phyloP scores from a whole-genome alignment of 1,140 invertebrate species.

The Daktulosphaira vitifoliae region DNA sequence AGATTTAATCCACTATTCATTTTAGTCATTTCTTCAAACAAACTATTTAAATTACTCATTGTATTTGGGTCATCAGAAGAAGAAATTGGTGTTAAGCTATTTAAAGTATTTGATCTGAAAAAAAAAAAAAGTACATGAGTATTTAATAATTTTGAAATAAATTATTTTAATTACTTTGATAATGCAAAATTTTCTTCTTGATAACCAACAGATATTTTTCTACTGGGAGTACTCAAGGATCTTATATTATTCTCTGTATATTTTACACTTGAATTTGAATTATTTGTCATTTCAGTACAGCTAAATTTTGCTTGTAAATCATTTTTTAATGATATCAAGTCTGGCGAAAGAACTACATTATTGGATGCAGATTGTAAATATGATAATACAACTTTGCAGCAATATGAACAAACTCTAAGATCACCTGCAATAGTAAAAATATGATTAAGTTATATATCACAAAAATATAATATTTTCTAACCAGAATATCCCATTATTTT shows the following conservation, averaged over 20 bases:
- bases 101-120: conserved; percentile 3
- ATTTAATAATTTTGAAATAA: not conserved
- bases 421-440: conserved; percentile 55
- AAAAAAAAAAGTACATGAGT: not conserved
- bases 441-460: not conserved
- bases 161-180: conserved; percentile 16
- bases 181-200: conserved; percentile 67
- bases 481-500: conserved; percentile 76
- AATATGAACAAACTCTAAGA: conserved; percentile 85
- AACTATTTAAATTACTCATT: not conserved
- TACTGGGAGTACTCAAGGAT: conserved; percentile 33
- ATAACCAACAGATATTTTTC: conserved; percentile 57
- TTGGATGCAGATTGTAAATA: conserved; percentile 76
- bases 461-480: conserved; percentile 40
- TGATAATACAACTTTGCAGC: conserved; percentile 81
- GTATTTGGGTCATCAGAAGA: not conserved
- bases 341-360: conserved; percentile 61
- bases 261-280: conserved; percentile 2
- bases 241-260: conserved; percentile 15
- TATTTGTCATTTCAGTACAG: conserved; percentile 39
- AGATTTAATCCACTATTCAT: conserved; percentile 53
- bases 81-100: conserved; percentile 18
- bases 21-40: conserved; percentile 63
- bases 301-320: conserved; percentile 63
- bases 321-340: conserved; percentile 71